These are phyloP conservation scores for Indicator indicator DNA, from an alignment of 2,113 vertebrate genomes.

Conservation along the genomic window DNA sequence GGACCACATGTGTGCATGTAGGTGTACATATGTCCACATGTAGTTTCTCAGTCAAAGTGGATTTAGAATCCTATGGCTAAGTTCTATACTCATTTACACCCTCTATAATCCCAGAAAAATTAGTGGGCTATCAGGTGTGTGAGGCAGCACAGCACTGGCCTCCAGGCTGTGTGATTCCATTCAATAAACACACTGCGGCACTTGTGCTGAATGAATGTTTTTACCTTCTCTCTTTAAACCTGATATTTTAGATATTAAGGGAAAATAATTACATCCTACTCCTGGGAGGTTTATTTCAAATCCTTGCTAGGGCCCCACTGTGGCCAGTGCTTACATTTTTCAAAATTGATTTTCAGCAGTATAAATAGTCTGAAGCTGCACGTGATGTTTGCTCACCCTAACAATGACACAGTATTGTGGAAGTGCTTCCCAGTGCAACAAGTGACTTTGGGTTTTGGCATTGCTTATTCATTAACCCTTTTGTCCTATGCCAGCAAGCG, in stretches of 20 bases:
- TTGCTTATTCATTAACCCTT: slow-evolving; percentile 34
- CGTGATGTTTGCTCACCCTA: slow-evolving; percentile 52
- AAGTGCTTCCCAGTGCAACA: slow-evolving; percentile 37
- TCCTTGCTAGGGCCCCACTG: slow-evolving; percentile 59
- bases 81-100: not conserved
- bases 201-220: slow-evolving; percentile 66
- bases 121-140: not conserved
- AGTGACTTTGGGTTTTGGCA: slow-evolving; percentile 15
- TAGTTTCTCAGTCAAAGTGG: slow-evolving; percentile 26
- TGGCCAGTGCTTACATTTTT: slow-evolving; percentile 75
- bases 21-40: not conserved
- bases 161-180: slow-evolving; percentile 35
- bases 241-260: slow-evolving; percentile 73
- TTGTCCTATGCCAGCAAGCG: not conserved
- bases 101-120: slow-evolving; percentile 42
- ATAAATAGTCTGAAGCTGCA: slow-evolving; percentile 70
- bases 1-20: not conserved
- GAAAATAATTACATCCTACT: slow-evolving; percentile 78
- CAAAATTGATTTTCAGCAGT: slow-evolving; percentile 77
- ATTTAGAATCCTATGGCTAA: not conserved
- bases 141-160: not conserved
- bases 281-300: slow-evolving; percentile 76
- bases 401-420: slow-evolving; percentile 54
- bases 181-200: slow-evolving; percentile 61
- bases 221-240: slow-evolving; percentile 65